Percentiles rank a stretch among this genome's conserved stretches.
phyloP scores from a whole-genome alignment of 2,113 vertebrate species.

The Otocyon megalotis region DNA sequence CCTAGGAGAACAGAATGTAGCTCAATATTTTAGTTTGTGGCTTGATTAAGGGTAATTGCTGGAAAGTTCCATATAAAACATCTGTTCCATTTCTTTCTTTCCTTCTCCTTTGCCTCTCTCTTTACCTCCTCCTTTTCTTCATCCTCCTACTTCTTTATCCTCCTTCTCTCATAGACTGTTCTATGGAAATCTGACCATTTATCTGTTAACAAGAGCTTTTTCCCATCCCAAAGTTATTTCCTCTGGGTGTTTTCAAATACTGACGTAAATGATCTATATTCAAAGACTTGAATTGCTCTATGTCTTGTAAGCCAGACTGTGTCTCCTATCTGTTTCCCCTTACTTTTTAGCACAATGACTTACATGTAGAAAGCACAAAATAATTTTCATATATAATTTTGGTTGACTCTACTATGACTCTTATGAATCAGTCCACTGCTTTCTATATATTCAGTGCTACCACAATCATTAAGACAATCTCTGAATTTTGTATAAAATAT shows the following conservation, averaged over 20 bases:
- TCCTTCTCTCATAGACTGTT: background rate
- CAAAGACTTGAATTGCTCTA: background rate
- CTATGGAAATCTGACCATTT: background rate
- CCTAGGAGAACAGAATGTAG: background rate
- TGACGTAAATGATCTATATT: background rate
- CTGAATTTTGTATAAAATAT: background rate
- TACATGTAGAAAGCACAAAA: background rate
- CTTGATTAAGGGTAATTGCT: background rate
- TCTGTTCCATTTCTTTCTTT: background rate
- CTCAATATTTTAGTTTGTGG: background rate
- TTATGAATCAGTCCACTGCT: background rate
- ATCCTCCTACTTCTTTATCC: background rate
- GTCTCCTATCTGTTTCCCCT: background rate
- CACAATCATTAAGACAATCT: background rate
- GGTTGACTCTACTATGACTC: background rate
- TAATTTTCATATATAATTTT: background rate
- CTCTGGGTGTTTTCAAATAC: background rate
- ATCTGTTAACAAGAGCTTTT: background rate
- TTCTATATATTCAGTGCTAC: slow-evolving; percentile 3
- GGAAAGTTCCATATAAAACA: background rate
- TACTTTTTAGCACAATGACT: background rate
- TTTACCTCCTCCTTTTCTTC: background rate
- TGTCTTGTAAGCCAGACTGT: background rate
- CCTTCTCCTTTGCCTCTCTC: background rate
- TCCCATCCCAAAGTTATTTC: background rate